Evolutionary conservation across 64 coral and sea anemone species (phyloP).

Genomic region (Acropora tenuis): DNA sequence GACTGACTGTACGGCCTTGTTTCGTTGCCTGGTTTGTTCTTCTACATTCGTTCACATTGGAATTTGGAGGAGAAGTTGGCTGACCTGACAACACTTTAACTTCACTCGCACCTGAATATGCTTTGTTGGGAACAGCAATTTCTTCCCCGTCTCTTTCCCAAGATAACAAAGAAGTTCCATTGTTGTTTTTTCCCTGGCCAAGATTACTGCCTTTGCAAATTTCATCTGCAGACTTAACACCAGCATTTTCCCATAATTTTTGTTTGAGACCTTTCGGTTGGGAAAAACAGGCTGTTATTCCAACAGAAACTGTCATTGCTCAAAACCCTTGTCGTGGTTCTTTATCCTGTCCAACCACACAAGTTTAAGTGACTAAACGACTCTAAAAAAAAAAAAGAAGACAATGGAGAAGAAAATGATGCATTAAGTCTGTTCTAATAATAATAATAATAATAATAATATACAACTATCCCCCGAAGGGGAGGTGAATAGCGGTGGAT

Average conservation of each 20-base stretch:
- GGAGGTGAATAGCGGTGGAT: too few species aligned
- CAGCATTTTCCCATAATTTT: neutral
- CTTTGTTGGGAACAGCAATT: neutral
- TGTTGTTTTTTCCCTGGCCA: neutral
- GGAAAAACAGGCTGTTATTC: conserved; percentile 26
- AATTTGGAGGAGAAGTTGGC: neutral
- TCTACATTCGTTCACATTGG: neutral
- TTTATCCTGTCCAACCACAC: conserved; percentile 1
- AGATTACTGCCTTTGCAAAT: neutral
- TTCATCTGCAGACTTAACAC: neutral
- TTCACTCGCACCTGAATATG: neutral
- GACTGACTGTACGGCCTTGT: conserved; percentile 15
- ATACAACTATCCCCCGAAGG: too few species aligned
- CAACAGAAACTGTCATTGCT: conserved; percentile 34
- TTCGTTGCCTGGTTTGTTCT: neutral
- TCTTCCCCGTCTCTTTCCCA: neutral
- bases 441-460: too few species aligned
- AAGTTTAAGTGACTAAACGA: neutral
- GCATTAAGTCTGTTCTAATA: neutral
- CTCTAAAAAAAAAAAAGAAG: neutral
- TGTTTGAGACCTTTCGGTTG: neutral
- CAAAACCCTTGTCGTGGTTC: neutral
- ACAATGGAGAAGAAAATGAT: neutral
- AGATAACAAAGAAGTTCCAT: neutral
- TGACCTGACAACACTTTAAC: neutral